Evolutionary conservation across 2,888 invertebrate species (phyloP).

Genomic region (Cremastinae sp.): DNA sequence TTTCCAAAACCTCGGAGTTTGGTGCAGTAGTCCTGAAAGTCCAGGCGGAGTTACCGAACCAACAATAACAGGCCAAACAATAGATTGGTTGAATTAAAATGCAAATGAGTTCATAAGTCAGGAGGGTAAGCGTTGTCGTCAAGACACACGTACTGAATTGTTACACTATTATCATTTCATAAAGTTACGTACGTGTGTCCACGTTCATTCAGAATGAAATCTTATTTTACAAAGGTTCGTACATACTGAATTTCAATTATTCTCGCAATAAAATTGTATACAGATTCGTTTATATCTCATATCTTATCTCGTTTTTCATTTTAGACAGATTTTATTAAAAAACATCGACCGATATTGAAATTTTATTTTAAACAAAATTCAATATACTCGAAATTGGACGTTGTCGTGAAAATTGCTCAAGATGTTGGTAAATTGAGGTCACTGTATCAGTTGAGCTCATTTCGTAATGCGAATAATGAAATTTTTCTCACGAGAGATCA

Average conservation of each 20-base stretch:
- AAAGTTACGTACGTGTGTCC: not conserved
- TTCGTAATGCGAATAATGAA: conserved; percentile 28
- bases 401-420: not conserved
- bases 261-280: no score
- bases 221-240: not conserved
- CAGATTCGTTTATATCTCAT: no score
- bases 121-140: conserved; percentile 37
- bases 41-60: conserved; percentile 30
- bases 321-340: no score
- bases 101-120: conserved; percentile 74
- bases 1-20: conserved; percentile 27
- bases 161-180: conserved; percentile 59
- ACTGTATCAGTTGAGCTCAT: conserved; percentile 38
- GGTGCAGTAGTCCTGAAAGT: conserved; percentile 53
- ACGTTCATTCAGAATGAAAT: not conserved
- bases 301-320: no score
- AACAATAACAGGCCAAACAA: conserved; percentile 73
- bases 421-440: conserved; percentile 31
- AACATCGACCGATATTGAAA: no score
- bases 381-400: not conserved
- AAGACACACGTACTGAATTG: conserved; percentile 59
- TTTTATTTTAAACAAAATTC: no score
- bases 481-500: conserved; percentile 55
- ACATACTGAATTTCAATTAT: no score
- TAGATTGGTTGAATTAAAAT: conserved; percentile 71